These are phyloP conservation scores for Athalia rosae DNA, from an alignment of 2,888 invertebrate species.

Conservation along the genomic window DNA sequence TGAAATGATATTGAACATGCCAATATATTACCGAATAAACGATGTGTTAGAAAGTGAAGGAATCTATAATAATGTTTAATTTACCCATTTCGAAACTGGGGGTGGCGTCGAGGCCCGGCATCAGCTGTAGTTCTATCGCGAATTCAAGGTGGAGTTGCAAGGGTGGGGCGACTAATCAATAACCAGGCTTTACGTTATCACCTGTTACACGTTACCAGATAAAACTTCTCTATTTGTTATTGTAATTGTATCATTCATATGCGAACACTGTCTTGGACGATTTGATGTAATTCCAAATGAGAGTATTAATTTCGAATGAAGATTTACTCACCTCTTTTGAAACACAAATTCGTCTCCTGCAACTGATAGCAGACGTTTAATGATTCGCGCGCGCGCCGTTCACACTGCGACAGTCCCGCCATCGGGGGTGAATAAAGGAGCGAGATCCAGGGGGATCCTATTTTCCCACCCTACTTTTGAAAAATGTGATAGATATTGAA, in stretches of 20 bases:
- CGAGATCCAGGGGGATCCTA: too few species aligned
- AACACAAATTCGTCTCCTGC: neutral
- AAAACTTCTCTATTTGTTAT: neutral
- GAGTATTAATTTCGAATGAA: slow-evolving; percentile 2
- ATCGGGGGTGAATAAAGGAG: neutral
- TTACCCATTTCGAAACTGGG: slow-evolving; percentile 47
- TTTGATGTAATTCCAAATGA: neutral
- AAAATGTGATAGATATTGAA: too few species aligned
- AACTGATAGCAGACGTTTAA: slow-evolving; percentile 29
- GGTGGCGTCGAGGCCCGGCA: slow-evolving; percentile 48
- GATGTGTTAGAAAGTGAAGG: too few species aligned
- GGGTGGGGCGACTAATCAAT: slow-evolving; percentile 45
- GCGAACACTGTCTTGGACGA: neutral
- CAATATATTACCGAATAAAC: neutral
- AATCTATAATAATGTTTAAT: neutral
- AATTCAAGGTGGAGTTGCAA: slow-evolving; percentile 41
- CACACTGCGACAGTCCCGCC: slow-evolving; percentile 10
- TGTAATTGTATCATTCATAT: neutral
- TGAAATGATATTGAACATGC: slow-evolving; percentile 51
- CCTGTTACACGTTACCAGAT: slow-evolving; percentile 32
- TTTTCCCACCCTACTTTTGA: too few species aligned
- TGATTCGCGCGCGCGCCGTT: slow-evolving; percentile 32
- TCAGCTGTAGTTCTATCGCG: slow-evolving; percentile 46
- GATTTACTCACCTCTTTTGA: neutral
- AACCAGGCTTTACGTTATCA: slow-evolving; percentile 29